These are phyloP conservation scores for Caenorhabditis uteleia DNA, from an alignment of 2,888 invertebrate species.

Conservation along the genomic window DNA sequence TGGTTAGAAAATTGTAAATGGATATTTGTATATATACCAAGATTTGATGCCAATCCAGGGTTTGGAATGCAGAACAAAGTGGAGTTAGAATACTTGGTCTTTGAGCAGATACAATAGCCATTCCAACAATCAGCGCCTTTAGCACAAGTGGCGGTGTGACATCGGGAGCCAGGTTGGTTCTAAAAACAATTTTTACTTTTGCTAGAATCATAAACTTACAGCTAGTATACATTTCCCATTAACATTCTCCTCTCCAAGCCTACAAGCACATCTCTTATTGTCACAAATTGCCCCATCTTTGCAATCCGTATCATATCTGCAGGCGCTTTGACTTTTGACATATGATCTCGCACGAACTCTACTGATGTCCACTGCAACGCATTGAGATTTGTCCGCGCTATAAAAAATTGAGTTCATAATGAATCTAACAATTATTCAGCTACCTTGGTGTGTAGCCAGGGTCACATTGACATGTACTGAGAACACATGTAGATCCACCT, in stretches of 20 bases:
- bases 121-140: conserved; percentile 50
- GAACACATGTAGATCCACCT: conserved; percentile 65
- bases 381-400: conserved; percentile 49
- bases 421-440: background rate
- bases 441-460: conserved; percentile 59
- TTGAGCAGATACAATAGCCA: conserved; percentile 49
- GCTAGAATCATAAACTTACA: conserved; percentile 5
- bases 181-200: conserved; percentile 3
- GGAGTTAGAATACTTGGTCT: conserved; percentile 17
- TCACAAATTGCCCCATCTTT: conserved; percentile 39
- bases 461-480: conserved; percentile 66
- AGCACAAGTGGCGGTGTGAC: conserved; percentile 40
- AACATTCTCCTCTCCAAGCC: conserved; percentile 32
- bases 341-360: conserved; percentile 40
- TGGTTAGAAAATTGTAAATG: background rate
- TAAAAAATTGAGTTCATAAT: conserved; percentile 4
- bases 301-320: conserved; percentile 43
- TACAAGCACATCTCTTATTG: conserved; percentile 46
- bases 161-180: conserved; percentile 40
- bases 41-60: too few relatives aligned
- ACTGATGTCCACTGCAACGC: conserved; percentile 33
- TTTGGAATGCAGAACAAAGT: too few relatives aligned
- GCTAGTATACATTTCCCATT: conserved; percentile 38
- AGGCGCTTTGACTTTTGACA: conserved; percentile 37
- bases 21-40: conserved; percentile 9